Conservation (phyloP, 2,113 vertebrate species). For the Megaleporinus macrocephalus region DNA sequence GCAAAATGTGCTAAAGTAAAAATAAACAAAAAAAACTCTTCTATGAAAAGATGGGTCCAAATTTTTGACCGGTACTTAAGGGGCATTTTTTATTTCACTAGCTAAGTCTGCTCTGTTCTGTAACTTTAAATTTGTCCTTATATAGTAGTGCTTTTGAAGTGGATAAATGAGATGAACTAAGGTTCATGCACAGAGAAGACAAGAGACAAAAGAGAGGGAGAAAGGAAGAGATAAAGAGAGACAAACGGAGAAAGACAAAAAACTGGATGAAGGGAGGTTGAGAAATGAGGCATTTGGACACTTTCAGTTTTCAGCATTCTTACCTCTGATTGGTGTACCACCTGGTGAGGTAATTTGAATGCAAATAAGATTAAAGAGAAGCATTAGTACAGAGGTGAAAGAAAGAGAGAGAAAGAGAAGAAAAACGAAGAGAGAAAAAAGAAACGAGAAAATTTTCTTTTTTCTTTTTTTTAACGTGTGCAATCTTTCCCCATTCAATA, state of each 20-base stretch:
- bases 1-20: too few relatives aligned
- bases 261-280: slow-evolving; percentile 61
- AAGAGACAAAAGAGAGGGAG: slow-evolving; percentile 59
- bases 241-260: slow-evolving; percentile 57
- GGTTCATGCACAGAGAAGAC: slow-evolving; percentile 64
- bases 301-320: slow-evolving; percentile 92
- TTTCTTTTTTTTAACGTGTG: background rate
- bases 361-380: slow-evolving; percentile 99
- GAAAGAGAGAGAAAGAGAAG: slow-evolving; percentile 76
- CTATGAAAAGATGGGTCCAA: too few relatives aligned
- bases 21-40: too few relatives aligned
- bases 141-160: slow-evolving; percentile 9
- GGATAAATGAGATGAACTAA: slow-evolving; percentile 50
- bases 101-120: background rate
- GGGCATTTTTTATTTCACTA: background rate
- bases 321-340: slow-evolving; percentile 99
- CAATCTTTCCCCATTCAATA: background rate
- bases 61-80: background rate
- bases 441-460: slow-evolving; percentile 61
- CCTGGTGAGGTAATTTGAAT: slow-evolving; percentile 99
- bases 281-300: slow-evolving; percentile 77
- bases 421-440: slow-evolving; percentile 69
- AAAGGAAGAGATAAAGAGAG: slow-evolving; percentile 59
- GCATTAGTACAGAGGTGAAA: slow-evolving; percentile 87
- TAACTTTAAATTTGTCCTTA: background rate